Conservation (phyloP, 1,140 invertebrate species). For the Bathynomus jamesi region DNA sequence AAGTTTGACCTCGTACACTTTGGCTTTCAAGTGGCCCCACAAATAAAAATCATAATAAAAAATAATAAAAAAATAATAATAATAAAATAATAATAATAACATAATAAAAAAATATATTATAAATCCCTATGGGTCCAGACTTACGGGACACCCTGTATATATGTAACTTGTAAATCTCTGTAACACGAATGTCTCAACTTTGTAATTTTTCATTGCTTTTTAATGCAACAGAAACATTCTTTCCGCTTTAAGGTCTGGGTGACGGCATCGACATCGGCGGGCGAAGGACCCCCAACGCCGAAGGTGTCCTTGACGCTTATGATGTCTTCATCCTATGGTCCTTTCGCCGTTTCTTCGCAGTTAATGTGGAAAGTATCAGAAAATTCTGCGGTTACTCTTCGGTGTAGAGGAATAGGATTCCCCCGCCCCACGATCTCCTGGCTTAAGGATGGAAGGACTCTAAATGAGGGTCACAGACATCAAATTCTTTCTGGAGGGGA, state of each 20-base stretch:
- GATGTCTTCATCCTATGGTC: conserved; percentile 13
- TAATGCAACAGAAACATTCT: too few species aligned
- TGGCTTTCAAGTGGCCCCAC: too few species aligned
- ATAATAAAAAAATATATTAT: too few species aligned
- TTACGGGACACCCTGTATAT: too few species aligned
- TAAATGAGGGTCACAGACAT: conserved; percentile 10
- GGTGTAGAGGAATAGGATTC: conserved; percentile 44
- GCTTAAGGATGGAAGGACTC: conserved; percentile 39
- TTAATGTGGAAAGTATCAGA: conserved; percentile 21
- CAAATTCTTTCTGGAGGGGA: conserved; percentile 31
- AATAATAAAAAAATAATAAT: too few species aligned
- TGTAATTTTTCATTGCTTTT: not conserved
- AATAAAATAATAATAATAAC: too few species aligned
- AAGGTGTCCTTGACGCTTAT: conserved; percentile 17
- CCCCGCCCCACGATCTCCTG: conserved; percentile 45
- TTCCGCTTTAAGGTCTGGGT: conserved; percentile 33
- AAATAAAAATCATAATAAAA: too few species aligned
- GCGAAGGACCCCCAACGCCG: conserved; percentile 22
- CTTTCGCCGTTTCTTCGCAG: conserved; percentile 22
- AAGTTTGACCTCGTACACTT: too few species aligned
- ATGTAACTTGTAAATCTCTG: too few species aligned
- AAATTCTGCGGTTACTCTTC: conserved; percentile 26
- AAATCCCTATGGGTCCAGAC: too few species aligned
- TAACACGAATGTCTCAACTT: too few species aligned
- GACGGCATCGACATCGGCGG: conserved; percentile 23